A percentile compares a stretch with the other conserved stretches of the same genome.
Conservation (phyloP, 2,113 vertebrate genomes). For the human (Homo sapiens) region GRCh38 chr2:61331001-61331500, state of each 20-base stretch:
- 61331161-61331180: not conserved
- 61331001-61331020: not conserved
- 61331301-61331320: slow-evolving; percentile 97
- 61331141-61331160: slow-evolving; percentile 11
- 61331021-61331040: slow-evolving; percentile 5
- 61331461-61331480: not conserved
- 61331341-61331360: slow-evolving; percentile 99
- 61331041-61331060: not conserved
- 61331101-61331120: not conserved
- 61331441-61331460: not conserved
- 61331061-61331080: not conserved
- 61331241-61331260: not conserved
- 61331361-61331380: slow-evolving; percentile 97
- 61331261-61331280: slow-evolving; percentile 91
- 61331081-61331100: not conserved
- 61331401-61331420: not conserved
- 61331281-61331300: slow-evolving; percentile 95
- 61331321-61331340: slow-evolving; percentile 98
- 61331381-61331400: slow-evolving; percentile 62
- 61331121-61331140: not conserved
- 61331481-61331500: not conserved
- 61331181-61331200: not conserved
- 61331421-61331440: not conserved
- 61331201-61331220: not conserved
- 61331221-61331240: not conserved